Evolutionary conservation across 1,140 invertebrate species (phyloP).

Genomic region (Drosophila oshimai): DNA sequence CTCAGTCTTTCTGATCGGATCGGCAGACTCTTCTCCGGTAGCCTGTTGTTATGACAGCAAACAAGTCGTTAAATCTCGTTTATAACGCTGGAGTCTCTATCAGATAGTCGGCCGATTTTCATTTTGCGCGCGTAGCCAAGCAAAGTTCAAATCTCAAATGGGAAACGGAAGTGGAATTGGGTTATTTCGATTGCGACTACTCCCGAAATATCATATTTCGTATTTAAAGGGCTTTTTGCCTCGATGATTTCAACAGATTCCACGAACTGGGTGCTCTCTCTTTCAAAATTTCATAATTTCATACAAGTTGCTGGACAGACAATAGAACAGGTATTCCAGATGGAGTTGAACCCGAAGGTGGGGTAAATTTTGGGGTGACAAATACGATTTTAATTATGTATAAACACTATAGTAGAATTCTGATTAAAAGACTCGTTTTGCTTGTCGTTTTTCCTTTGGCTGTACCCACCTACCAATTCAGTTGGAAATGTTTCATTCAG

Average conservation of each 20-base stretch:
- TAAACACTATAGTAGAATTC: conserved; percentile 40
- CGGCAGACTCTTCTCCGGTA: conserved; percentile 45
- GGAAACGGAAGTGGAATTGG: conserved; percentile 47
- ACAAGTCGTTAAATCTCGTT: conserved; percentile 72
- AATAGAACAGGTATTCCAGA: conserved; percentile 57
- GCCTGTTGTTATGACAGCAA: conserved; percentile 75
- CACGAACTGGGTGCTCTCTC: neutral
- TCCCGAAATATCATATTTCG: conserved; percentile 36
- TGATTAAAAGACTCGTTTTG: conserved; percentile 35
- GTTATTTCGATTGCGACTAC: conserved; percentile 27
- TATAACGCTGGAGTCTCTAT: conserved; percentile 4
- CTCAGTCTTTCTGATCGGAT: neutral
- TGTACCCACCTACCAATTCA: neutral
- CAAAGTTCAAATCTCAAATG: conserved; percentile 33
- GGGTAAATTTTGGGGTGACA: conserved; percentile 47
- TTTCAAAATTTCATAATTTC: neutral
- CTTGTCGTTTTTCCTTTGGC: conserved; percentile 15
- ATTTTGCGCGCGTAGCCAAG: neutral
- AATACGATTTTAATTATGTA: conserved; percentile 69
- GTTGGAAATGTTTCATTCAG: conserved; percentile 61
- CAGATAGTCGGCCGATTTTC: conserved; percentile 22
- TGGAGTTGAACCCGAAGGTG: conserved; percentile 18
- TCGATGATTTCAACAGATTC: conserved; percentile 12
- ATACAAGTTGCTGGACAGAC: conserved; percentile 1
- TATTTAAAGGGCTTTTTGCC: too few species aligned